Evolutionary conservation across 2,113 vertebrate species (phyloP), one percentile per base, ranked within the genome.

Genomic region (Megaleporinus macrocephalus): DNA sequence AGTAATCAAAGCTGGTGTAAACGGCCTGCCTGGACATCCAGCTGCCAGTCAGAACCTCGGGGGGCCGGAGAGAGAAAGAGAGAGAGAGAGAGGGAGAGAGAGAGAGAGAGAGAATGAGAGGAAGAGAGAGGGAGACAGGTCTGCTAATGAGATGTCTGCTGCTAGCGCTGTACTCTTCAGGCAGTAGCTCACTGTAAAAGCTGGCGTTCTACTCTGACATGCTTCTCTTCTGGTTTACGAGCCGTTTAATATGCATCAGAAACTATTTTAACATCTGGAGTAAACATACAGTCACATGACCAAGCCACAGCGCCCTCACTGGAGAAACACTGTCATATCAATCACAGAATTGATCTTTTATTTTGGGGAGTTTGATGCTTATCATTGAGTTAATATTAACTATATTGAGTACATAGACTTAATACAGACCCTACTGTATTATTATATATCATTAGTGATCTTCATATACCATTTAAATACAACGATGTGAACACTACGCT

Each of bases 1-100:
- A 79, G 61, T 78, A 70, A 79, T 82, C 61, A 75, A 79, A 77
- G 75, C 13, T 9, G 59, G 59, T 63, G 74, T 76, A 76, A 76
- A 76, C 63, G 63, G 70, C 14, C 41, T 3, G 69, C 73, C 47
- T 66, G 74, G 57, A 71, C 76, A 65, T 44, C 49, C 15, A 22
- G 4, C 57, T 11, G 26, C n/a, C 51, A 44, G 49, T 51, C 49
- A 51, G 15, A 51, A 14, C 2, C 49, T 51, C 49, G 16, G 66
- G 22, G 1, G 49, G 22, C 69, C 41, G 18, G 68, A n/a, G 51
- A 0, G 51, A 61, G 41, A 66, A 41, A 70, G 12, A 33, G 81
- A 44, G 66, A 29, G 1, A 65, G 22, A 82, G 55, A 24, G 68
- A n/a, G 51, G 0, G 51, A 61, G 41, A 66, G 53, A 70, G 12